Conservation (phyloP, 2,113 vertebrate genomes). For the Limnothrissa miodon region DNA sequence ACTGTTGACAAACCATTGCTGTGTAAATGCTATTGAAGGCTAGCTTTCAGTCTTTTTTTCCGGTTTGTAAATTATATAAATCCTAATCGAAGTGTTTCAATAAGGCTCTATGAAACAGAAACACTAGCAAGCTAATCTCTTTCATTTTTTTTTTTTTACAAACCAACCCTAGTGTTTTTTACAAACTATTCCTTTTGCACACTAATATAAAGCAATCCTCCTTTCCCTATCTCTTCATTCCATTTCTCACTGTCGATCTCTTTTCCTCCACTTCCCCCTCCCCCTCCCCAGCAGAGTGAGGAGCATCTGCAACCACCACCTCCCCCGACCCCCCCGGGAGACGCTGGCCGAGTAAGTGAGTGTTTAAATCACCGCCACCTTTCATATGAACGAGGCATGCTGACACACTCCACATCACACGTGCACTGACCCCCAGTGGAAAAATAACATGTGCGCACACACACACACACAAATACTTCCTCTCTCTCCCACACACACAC, state of each 20-base stretch:
- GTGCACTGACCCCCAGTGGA: not conserved
- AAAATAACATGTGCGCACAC: not conserved
- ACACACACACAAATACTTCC: not conserved
- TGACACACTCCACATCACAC: conserved; percentile 6
- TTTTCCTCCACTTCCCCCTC: not conserved
- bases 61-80: too few relatives aligned
- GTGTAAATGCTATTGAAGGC: too few relatives aligned
- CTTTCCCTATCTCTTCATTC: not conserved
- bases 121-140: too few relatives aligned
- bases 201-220: not conserved
- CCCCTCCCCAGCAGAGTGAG: not conserved
- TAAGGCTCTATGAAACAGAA: too few relatives aligned
- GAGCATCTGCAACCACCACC: conserved; percentile 21
- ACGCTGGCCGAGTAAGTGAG: not conserved
- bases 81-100: too few relatives aligned
- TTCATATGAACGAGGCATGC: not conserved
- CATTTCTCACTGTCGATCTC: not conserved
- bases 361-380: conserved; percentile 15
- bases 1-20: too few relatives aligned
- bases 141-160: not conserved
- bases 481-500: not conserved
- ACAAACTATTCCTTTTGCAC: not conserved
- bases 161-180: not conserved
- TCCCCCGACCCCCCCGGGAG: not conserved
- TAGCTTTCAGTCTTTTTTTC: too few relatives aligned